Percentiles rank a stretch among this genome's conserved stretches.
Conservation (phyloP, 1,140 invertebrate species). For the Phthorimaea operculella region DNA sequence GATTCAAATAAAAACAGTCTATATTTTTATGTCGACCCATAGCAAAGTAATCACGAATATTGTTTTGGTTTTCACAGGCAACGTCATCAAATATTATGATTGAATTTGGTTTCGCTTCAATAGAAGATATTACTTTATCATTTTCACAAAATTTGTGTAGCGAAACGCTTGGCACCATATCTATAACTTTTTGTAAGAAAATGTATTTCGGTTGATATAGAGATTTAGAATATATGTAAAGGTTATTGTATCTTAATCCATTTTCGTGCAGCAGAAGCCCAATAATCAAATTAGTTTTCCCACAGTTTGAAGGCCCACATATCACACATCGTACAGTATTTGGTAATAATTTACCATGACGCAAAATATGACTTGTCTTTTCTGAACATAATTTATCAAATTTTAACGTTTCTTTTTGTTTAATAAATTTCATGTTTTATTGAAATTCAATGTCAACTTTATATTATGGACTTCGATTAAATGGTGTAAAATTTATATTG, state of each 20-base stretch:
- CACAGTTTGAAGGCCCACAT: slow-evolving; percentile 11
- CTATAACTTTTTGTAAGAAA: slow-evolving; percentile 4
- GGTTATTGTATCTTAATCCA: slow-evolving; percentile 1
- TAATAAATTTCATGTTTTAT: background rate
- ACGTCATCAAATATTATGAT: slow-evolving; percentile 55
- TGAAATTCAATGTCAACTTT: too few relatives aligned
- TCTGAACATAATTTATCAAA: background rate
- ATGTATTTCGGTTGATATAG: slow-evolving; percentile 7
- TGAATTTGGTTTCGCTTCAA: slow-evolving; percentile 24
- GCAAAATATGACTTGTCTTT: background rate
- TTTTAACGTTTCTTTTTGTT: background rate
- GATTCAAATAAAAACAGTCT: slow-evolving; percentile 48
- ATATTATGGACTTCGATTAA: too few relatives aligned
- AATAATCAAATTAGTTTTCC: slow-evolving; percentile 10
- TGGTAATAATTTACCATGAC: slow-evolving; percentile 2
- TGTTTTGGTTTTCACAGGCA: slow-evolving; percentile 35
- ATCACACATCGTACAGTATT: slow-evolving; percentile 5
- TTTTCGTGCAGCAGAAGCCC: slow-evolving; percentile 7
- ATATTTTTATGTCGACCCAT: slow-evolving; percentile 44
- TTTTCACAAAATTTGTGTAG: slow-evolving; percentile 3
- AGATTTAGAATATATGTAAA: slow-evolving; percentile 7
- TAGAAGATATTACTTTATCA: slow-evolving; percentile 5
- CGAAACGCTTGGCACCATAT: background rate
- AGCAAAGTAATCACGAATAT: slow-evolving; percentile 41
- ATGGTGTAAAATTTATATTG: too few relatives aligned